A percentile compares a stretch with the other conserved stretches of the same genome.
phyloP scores from a whole-genome alignment of 1,140 invertebrate species.

The Lordiphosa clarofinis region DNA sequence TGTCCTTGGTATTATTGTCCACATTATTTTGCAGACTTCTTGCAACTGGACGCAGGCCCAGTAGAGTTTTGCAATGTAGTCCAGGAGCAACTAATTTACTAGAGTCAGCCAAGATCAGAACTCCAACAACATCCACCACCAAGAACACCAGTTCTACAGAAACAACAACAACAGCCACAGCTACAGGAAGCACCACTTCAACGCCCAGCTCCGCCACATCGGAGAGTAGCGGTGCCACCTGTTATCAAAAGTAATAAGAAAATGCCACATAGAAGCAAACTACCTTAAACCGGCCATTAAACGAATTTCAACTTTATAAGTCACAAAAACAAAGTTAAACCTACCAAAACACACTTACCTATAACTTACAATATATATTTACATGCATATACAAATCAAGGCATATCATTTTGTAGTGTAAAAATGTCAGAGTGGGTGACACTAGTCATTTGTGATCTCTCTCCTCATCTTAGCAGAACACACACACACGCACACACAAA shows the following conservation, averaged over 20 bases:
- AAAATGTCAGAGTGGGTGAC: no score
- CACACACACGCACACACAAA: no score
- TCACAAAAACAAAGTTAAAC: slow-evolving; percentile 18
- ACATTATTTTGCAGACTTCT: slow-evolving; percentile 71
- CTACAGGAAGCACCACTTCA: slow-evolving; percentile 33
- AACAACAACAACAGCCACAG: slow-evolving; percentile 37
- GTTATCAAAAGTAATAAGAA: slow-evolving; percentile 54
- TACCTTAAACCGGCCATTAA: slow-evolving; percentile 61
- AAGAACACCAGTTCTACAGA: slow-evolving; percentile 40
- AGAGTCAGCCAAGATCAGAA: slow-evolving; percentile 44
- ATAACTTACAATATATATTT: slow-evolving; percentile 17
- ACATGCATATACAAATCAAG: slow-evolving; percentile 30
- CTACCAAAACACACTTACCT: slow-evolving; percentile 4
- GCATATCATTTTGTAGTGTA: slow-evolving; percentile 30
- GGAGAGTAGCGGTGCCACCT: slow-evolving; percentile 53
- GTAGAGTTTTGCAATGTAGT: slow-evolving; percentile 76
- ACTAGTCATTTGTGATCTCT: no score
- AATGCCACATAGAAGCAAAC: slow-evolving; percentile 23
- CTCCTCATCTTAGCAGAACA: no score
- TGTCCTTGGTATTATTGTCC: slow-evolving; percentile 19
- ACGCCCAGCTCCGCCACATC: slow-evolving; percentile 56
- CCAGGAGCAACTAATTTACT: slow-evolving; percentile 64
- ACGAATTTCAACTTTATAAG: slow-evolving; percentile 58
- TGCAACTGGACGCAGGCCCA: slow-evolving; percentile 76
- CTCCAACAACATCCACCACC: slow-evolving; percentile 25